Evolutionary conservation across 1,140 invertebrate genomes (phyloP), one percentile per base, ranked within the genome.

Genomic region (Brachionus plicatilis): DNA sequence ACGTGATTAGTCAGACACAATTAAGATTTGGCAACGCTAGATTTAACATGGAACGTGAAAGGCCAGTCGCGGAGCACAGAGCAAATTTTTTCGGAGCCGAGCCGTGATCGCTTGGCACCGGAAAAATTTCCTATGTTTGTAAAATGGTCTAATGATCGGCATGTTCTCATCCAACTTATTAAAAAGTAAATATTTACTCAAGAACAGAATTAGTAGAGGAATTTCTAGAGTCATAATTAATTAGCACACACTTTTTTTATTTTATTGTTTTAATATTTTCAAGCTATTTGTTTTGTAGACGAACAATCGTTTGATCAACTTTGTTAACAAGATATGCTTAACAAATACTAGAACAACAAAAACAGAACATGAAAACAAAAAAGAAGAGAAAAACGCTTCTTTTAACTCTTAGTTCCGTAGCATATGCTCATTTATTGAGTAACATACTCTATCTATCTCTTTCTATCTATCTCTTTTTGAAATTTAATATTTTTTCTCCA

Each of bases 371-470:
- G 33, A 47, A 47, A 47, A n/a, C 11, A 47, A 47, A 47, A 14
- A 37, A 37, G 33, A 37, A 37, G 6, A 29, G 27, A 24, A 68
- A 68, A 68, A 68, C 9, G 66, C 33, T 33, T 33, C 66, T 68
- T 60, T 60, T 60, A 60, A 60, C 66, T 68, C 27, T 33, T 68
- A 68, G 66, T 68, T 68, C 66, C 66, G 66, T 68, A 68, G 66
- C 66, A 68, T 68, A 68, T 68, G 66, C 27, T 68, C 9, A 33
- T 68, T 68, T 68, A 68, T 68, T 68, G 66, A 68, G 66, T 68
- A 68, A 68, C 27, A 33, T 68, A 68, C 33, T 68, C 66, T 47
- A 0, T 37, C 33, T 37, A 37, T 37, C 33, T 17, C 60, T 66
- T 11, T 66, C 27, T 14, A 53, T 53, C n/a, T 65, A 24, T 8